A percentile compares a stretch with the other conserved stretches of the same genome.
These are phyloP conservation scores for Poecilia gillii DNA, from an alignment of 2,797 vertebrate genomes.

Conservation along the genomic window DNA sequence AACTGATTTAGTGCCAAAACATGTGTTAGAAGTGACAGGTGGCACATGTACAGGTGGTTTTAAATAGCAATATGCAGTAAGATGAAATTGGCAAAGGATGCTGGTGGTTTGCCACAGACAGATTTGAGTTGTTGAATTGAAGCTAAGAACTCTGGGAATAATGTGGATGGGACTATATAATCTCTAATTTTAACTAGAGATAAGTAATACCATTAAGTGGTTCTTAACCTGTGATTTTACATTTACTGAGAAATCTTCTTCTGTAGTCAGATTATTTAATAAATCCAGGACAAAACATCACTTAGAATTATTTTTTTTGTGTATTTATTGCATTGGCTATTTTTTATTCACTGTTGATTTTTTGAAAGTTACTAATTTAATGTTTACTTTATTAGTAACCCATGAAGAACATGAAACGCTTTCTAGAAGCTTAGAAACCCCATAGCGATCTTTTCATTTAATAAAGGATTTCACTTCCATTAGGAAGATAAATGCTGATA, in stretches of 20 bases:
- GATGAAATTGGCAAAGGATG: conserved; percentile 5
- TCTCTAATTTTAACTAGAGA: conserved; percentile 54
- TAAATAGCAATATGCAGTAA: conserved; percentile 8
- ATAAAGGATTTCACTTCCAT: neutral
- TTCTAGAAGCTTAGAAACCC: neutral
- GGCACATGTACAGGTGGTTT: conserved; percentile 46
- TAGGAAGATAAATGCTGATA: neutral
- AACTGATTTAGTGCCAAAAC: conserved; percentile 43
- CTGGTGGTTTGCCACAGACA: conserved; percentile 16
- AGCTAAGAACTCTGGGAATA: conserved; percentile 24
- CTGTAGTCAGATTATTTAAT: neutral
- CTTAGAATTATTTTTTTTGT: neutral
- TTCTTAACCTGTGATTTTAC: conserved; percentile 17
- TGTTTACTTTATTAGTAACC: neutral
- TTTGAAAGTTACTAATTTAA: neutral
- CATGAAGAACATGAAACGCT: neutral
- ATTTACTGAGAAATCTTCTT: conserved; percentile 12
- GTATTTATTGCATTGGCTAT: neutral
- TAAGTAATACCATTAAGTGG: conserved; percentile 26
- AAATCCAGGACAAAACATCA: neutral
- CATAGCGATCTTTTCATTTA: neutral
- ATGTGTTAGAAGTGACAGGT: conserved; percentile 36
- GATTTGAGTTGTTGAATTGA: conserved; percentile 42
- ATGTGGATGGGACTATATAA: conserved; percentile 38
- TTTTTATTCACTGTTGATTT: neutral